phyloP scores from a whole-genome alignment of 2,888 invertebrate genomes.

The Zele albiditarsus region DNA sequence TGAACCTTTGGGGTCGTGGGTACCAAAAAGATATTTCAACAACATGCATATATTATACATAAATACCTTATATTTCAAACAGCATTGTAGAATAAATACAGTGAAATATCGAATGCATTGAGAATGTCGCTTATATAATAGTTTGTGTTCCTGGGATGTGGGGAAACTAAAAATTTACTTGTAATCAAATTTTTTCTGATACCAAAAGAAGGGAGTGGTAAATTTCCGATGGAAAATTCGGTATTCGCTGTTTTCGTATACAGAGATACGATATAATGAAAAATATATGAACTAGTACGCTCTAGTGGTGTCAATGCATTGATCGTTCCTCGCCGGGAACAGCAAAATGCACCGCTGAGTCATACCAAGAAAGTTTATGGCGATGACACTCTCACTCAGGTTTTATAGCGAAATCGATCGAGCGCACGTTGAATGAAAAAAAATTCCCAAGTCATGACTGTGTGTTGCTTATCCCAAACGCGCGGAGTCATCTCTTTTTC shows the following conservation, averaged over 20 bases:
- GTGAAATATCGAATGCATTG: neutral
- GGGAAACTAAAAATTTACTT: no score
- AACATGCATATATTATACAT: neutral
- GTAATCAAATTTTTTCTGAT: no score
- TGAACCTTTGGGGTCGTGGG: constrained; percentile 8
- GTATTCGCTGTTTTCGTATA: neutral
- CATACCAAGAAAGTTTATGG: constrained; percentile 2
- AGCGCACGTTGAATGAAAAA: constrained; percentile 35
- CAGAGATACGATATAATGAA: neutral
- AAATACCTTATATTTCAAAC: constrained; percentile 10
- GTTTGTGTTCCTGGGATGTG: neutral
- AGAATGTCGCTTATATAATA: neutral
- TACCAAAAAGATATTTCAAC: neutral
- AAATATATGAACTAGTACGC: neutral
- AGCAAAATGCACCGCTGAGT: constrained; percentile 36
- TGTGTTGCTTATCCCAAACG: no score
- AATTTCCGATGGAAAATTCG: constrained; percentile 31
- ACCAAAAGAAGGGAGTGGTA: no score
- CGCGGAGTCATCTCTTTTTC: no score
- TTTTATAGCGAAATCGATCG: constrained; percentile 35
- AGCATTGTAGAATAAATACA: neutral
- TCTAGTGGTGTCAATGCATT: constrained; percentile 34
- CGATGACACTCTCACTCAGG: neutral
- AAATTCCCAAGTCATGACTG: constrained; percentile 24
- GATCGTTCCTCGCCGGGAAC: constrained; percentile 21